Percentiles rank a stretch among this genome's conserved stretches.
These are phyloP conservation scores for Wiebesia pumilae DNA, from an alignment of 1,140 invertebrate species.

Conservation along the genomic window DNA sequence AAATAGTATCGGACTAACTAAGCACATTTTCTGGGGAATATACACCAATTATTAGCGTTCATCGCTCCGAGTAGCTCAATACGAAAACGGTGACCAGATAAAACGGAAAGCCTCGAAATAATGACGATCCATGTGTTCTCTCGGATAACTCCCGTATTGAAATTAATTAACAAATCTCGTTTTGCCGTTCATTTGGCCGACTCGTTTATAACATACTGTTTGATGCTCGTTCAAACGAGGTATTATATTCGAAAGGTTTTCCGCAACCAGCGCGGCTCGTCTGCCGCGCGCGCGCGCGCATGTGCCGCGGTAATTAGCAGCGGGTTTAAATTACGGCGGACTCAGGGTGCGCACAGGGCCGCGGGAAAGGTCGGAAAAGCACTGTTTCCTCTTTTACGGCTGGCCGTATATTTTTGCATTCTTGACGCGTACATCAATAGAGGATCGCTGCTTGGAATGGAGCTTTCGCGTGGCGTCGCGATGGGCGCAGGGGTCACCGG, in stretches of 20 bases:
- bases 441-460: constrained; percentile 55
- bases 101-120: constrained; percentile 42
- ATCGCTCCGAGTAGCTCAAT: not conserved
- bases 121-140: not conserved
- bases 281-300: not conserved
- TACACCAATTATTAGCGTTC: not conserved
- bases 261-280: not conserved
- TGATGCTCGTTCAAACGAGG: constrained; percentile 11
- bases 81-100: not conserved
- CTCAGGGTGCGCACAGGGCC: no score
- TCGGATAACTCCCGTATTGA: constrained; percentile 1
- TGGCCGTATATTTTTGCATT: constrained; percentile 29
- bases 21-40: not conserved
- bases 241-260: constrained; percentile 32
- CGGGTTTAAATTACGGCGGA: not conserved
- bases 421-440: constrained; percentile 49
- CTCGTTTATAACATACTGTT: constrained; percentile 37
- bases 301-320: constrained; percentile 39
- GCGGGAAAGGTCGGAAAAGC: constrained; percentile 30
- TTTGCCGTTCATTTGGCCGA: constrained; percentile 1
- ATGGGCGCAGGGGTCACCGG: constrained; percentile 59
- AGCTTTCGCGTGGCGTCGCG: constrained; percentile 62
- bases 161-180: constrained; percentile 46
- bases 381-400: constrained; percentile 46
- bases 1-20: not conserved